Base-by-base conservation (phyloP, 2,888 invertebrate genomes). In the Portevinia maculata region DNA sequence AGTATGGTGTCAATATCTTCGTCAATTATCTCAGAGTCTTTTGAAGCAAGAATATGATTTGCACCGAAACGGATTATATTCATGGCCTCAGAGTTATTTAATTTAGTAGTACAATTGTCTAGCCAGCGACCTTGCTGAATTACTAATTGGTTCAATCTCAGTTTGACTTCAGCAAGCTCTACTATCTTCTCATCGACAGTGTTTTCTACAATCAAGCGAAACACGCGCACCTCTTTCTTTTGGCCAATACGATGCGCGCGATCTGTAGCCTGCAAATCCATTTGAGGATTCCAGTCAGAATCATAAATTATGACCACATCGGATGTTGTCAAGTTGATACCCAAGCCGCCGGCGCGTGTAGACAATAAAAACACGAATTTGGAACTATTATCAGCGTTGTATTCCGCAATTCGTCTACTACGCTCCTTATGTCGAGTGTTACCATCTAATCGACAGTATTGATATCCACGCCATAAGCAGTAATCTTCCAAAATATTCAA, bases 221-320 rank as follows among this genome's bases (percentile, higher is more conserved):
- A 98, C 1, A 98, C 97, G 19, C 95, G 92, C 48, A 93, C 99
- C 92, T 98, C 98, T 91, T 99, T 99, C 91, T 93, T 95, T 90
- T 99, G 99, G 0, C 99, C 99, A 88, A 99, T 99, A 90, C 99
- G 95, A 94, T 99, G 99, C 8, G 99, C 99, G 87, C 99, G 93
- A 92, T 99, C 99, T 97, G 98, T 98, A 71, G 98, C 97, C 90
- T 98, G 98, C 76, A 98, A 91, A 90, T 98, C 98, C 94, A 98
- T 98, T 90, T 99, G 99, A 0, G 99, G 99, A 93, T 99, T 99
- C 99, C 99, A 99, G 91, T 99, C 99, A 0, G 98, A 99, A 90
- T 99, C 99, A 88, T 96, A 99, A 55, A 99, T 95, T 85, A 99
- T 96, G 74, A 99, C 99, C 13, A 98, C 97, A 90, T 99, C 99